Base-by-base conservation (phyloP, 2,888 invertebrate genomes). In the Onchidella celtica region DNA sequence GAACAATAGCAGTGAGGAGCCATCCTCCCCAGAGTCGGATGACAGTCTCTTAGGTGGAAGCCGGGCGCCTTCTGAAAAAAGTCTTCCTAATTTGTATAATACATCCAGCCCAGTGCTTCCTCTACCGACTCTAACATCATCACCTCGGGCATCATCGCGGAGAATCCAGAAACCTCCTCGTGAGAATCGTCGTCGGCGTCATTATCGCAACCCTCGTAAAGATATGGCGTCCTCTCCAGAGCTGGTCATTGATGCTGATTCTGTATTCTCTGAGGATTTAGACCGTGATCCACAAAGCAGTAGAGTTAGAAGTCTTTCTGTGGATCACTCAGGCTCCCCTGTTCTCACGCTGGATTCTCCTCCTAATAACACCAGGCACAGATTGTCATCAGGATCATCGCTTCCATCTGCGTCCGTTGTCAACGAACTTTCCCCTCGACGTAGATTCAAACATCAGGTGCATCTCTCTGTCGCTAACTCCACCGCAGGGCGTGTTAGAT, bases 41-140 rank as follows among this genome's bases (percentile, higher is more conserved):
- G 83, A 85, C 59, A 83, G 81, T 72, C 76, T 85, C 40, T 68
- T 85, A 55, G 79, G 78, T 27, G 73, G 34, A 21, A 68, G 40
- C 55, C 55, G 70, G 38, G 47, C 59, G 9, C 3, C 27, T 47
- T 75, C 81, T 21, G 69, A 70, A 9, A 69, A 63, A 32, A 76
- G 76, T 81, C 70, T 70, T 40, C 68, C 69, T 63, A 32, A 55
- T 24, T 34, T 66, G 3, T 76, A 27, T 11, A 63, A 21, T 2
- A 24, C 40, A 21, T 59, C 80, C 27, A 70, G 77, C 59, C 36
- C 77, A 55, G 29, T 47, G 34, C 57, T 72, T 72, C 38, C 55
- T 4, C 14, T 55, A 76, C 75, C 27, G 40, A 79, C 66, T 57
- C 80, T 29, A 36, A 72, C 24, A 32, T 70, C 40, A 27, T 83